Evolutionary conservation across 2,113 vertebrate species (phyloP), one percentile per base, ranked within the genome.

Genomic region (Dicentrarchus labrax): DNA sequence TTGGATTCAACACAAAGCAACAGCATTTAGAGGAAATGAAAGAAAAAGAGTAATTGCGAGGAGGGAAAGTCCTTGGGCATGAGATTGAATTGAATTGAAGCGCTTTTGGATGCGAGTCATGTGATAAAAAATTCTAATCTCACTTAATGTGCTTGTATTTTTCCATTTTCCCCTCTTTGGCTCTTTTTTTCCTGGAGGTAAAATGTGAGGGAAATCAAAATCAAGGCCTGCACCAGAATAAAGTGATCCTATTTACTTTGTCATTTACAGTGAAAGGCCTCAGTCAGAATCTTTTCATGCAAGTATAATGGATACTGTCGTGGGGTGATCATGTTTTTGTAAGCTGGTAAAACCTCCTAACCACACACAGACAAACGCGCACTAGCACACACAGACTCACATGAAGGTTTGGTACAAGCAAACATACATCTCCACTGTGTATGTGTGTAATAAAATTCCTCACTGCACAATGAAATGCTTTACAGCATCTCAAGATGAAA

Each of bases 161-260:
- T 89, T 86, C 75, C 81, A 73, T 84, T 80, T 84, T 21, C 41
- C 53, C 47, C 51, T 83, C 57, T 78, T 84, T 57, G 71, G 47
- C 56, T 84, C 62, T 83, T 69, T 71, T 17, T 87, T 79, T 86
- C 81, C 89, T 69, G 41, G 81, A 92, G 92, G 86, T 90, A 80
- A 86, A 92, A 84, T 79, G 78, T 80, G 72, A 90, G 74, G 57
- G 66, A 88, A 92, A 90, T 85, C 75, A 53, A 85, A 87, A 91
- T 71, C 6, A 69, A 80, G 75, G 68, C 80, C 74, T 71, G 41
- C 54, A n/a, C 78, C 71, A 73, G 68, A 85, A 86, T 87, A 92
- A 89, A 90, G 75, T 68, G 82, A 90, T 93, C 87, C 82, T 73
- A 87, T 94, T 90, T 93, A 88, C 86, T 87, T 87, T 83, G 88